Percentiles rank a stretch among this genome's conserved stretches.
Evolutionary conservation across 1,140 invertebrate genomes (phyloP).

Genomic region (Magallana angulata): DNA sequence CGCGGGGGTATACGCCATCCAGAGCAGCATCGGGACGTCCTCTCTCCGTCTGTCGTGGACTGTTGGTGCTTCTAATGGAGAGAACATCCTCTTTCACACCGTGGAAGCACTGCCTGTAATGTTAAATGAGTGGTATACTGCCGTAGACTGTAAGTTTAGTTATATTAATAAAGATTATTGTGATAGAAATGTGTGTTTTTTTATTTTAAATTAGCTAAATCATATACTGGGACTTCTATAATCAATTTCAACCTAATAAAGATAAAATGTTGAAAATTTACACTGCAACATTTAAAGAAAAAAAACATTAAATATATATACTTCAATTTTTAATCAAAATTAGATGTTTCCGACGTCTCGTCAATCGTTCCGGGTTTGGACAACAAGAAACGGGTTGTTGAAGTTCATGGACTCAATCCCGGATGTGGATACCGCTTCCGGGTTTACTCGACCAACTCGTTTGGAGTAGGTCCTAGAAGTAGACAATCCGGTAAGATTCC

Average conservation of each 20-base stretch:
- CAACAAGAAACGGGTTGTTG: conserved; percentile 47
- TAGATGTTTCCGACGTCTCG: conserved; percentile 57
- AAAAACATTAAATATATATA: too few species aligned
- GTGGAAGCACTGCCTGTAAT: conserved; percentile 91
- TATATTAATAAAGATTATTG: too few species aligned
- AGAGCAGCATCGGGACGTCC: conserved; percentile 87
- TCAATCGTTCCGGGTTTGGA: conserved; percentile 39
- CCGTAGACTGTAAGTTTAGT: background rate
- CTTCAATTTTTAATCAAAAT: background rate
- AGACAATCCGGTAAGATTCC: conserved; percentile 76
- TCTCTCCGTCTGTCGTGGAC: conserved; percentile 91
- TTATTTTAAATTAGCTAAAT: too few species aligned
- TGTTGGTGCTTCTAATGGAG: conserved; percentile 61
- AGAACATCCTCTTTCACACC: conserved; percentile 82
- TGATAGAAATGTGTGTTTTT: too few species aligned
- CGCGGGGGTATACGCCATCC: conserved; percentile 78
- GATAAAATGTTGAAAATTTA: too few species aligned
- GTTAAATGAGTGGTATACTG: conserved; percentile 87
- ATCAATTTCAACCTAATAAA: too few species aligned
- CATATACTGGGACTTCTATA: too few species aligned
- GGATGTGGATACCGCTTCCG: conserved; percentile 95
- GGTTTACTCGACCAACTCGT: conserved; percentile 90
- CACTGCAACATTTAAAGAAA: too few species aligned
- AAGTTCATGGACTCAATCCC: conserved; percentile 84
- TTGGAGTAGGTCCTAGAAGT: conserved; percentile 84